Evolutionary conservation across 2,888 invertebrate species (phyloP).

Genomic region (Bellardia bayeri): DNA sequence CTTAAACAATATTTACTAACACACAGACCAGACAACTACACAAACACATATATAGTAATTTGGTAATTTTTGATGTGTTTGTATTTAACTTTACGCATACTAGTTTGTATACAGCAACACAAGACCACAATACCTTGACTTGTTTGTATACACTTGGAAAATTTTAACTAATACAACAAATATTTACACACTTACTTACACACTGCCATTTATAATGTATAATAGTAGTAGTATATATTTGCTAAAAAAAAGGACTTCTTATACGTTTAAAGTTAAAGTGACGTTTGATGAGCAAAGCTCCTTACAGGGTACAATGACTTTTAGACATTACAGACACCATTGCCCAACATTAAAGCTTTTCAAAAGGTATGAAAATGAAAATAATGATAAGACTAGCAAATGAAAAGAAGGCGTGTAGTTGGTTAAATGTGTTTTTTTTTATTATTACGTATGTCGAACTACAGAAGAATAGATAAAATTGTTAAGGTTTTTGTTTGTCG

Average conservation of each 20-base stretch:
- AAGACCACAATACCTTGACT: conserved; percentile 20
- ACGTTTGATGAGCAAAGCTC: conserved; percentile 18
- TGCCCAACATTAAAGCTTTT: conserved; percentile 16
- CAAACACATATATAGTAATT: not conserved
- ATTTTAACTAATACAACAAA: conserved; percentile 3
- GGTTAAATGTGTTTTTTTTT: not conserved
- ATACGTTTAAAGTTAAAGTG: conserved; percentile 20
- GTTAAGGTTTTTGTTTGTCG: conserved; percentile 14
- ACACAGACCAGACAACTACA: not conserved
- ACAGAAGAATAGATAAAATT: conserved; percentile 40
- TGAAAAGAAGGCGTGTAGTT: not conserved
- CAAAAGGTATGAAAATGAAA: conserved; percentile 1
- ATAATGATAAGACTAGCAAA: conserved; percentile 4
- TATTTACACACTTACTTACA: not conserved
- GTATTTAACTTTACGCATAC: conserved; percentile 1
- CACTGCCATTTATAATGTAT: not conserved
- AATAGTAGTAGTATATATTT: no score
- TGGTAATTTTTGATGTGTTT: not conserved
- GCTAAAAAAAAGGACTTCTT: conserved; percentile 24
- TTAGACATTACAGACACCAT: conserved; percentile 8
- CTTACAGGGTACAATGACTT: conserved; percentile 52
- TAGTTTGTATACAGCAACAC: not conserved
- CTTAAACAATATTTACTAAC: not conserved
- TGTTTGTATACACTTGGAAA: not conserved
- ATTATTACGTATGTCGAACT: not conserved